Conservation (phyloP, 1,140 invertebrate species). For the Zaprionus ornatus region DNA sequence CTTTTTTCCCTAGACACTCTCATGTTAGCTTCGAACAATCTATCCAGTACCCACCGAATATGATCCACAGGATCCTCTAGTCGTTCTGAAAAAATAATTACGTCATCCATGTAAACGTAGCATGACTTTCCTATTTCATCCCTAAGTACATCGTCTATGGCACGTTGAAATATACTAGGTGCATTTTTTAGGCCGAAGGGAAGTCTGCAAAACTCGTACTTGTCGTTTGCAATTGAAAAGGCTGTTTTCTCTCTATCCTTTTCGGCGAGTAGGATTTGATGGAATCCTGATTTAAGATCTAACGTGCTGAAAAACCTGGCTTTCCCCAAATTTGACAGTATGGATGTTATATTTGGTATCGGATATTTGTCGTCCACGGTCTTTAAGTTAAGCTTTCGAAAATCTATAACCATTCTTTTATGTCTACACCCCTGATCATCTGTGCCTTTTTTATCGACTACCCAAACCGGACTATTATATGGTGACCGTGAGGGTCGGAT, state of each 20-base stretch:
- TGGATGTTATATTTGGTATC: too few species aligned
- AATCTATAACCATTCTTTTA: too few species aligned
- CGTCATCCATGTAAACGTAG: conserved; percentile 4
- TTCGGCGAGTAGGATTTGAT: too few species aligned
- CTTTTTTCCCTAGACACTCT: neutral
- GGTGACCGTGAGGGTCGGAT: too few species aligned
- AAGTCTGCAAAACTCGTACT: conserved; percentile 10
- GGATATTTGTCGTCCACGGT: too few species aligned
- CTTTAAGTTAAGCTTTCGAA: too few species aligned
- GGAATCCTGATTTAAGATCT: too few species aligned
- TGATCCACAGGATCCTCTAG: neutral
- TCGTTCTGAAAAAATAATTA: conserved; percentile 10
- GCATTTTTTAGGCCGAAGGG: conserved; percentile 8
- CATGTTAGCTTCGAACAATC: neutral
- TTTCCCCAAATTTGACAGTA: too few species aligned
- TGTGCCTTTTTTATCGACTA: too few species aligned
- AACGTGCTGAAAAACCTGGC: too few species aligned
- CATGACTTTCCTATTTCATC: neutral
- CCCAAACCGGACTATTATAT: too few species aligned
- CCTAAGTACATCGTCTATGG: neutral
- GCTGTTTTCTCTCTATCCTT: neutral
- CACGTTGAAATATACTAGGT: neutral
- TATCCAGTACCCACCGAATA: neutral
- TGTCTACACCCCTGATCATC: too few species aligned
- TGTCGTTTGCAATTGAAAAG: conserved; percentile 1